Conservation (phyloP, 2,113 vertebrate genomes). For the Passerina amoena region DNA sequence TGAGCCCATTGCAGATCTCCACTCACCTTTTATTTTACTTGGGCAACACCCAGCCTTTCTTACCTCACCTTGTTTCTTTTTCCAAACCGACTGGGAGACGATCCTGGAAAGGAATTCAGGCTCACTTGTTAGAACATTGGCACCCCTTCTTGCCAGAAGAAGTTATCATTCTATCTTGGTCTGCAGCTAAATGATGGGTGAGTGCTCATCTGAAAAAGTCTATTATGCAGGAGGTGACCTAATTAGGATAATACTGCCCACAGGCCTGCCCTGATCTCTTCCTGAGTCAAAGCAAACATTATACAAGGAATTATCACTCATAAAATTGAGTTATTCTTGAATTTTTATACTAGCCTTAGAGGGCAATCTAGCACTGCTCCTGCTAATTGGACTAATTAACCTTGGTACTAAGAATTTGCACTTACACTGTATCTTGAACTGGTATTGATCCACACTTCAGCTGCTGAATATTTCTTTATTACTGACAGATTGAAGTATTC, state of each 20-base stretch:
- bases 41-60: not conserved
- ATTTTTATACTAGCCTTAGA: not conserved
- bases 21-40: not conserved
- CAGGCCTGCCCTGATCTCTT: not conserved
- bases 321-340: not conserved
- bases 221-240: not conserved
- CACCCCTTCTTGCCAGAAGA: not conserved
- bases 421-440: not conserved
- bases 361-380: not conserved
- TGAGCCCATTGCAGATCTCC: not conserved
- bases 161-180: not conserved
- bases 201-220: not conserved
- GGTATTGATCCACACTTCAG: not conserved
- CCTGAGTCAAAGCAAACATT: not conserved
- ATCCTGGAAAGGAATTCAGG: not conserved
- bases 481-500: not conserved
- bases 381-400: not conserved
- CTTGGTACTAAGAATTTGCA: not conserved
- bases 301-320: not conserved
- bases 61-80: constrained; percentile 2
- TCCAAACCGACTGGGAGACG: not conserved
- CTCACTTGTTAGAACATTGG: not conserved
- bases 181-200: not conserved
- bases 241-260: not conserved
- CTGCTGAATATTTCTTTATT: not conserved